These are phyloP conservation scores for Periophthalmus modestus DNA, from an alignment of 2,113 vertebrate genomes.

Conservation along the genomic window DNA sequence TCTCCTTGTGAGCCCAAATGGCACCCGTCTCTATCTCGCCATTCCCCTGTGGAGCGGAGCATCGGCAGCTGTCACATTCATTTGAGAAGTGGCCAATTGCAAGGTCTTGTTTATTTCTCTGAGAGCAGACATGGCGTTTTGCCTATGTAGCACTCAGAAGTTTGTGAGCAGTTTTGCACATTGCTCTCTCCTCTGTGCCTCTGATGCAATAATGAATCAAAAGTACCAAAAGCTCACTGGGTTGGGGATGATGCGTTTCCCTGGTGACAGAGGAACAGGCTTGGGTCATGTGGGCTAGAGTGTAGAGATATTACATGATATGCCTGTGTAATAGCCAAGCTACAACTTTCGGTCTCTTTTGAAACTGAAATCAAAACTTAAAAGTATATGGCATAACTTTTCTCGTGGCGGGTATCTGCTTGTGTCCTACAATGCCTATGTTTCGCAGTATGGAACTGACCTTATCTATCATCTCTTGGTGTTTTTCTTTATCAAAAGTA, in stretches of 20 bases:
- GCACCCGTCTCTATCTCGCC: conserved; percentile 12
- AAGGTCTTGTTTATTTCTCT: conserved; percentile 38
- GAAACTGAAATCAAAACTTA: not conserved
- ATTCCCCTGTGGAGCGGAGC: conserved; percentile 7
- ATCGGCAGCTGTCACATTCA: conserved; percentile 33
- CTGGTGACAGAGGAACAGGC: conserved; percentile 43
- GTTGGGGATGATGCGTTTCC: conserved; percentile 56
- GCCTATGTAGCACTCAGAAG: conserved; percentile 24
- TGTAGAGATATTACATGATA: conserved; percentile 31
- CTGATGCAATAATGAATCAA: conserved; percentile 35
- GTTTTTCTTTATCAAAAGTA: no score
- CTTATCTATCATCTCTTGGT: no score
- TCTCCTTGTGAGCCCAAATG: conserved; percentile 5
- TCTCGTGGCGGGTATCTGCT: no score
- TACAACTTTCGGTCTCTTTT: no score
- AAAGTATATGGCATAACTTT: not conserved
- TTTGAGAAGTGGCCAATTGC: conserved; percentile 34
- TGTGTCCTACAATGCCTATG: no score
- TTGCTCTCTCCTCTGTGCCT: conserved; percentile 9
- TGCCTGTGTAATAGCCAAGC: not conserved
- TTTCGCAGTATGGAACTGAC: no score
- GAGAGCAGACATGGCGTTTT: conserved; percentile 25
- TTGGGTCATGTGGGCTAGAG: conserved; percentile 41
- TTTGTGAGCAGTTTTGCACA: conserved; percentile 37
- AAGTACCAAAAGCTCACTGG: conserved; percentile 52